phyloP scores from a whole-genome alignment of 2,113 vertebrate genomes.

The Phylloscopus trochilus region DNA sequence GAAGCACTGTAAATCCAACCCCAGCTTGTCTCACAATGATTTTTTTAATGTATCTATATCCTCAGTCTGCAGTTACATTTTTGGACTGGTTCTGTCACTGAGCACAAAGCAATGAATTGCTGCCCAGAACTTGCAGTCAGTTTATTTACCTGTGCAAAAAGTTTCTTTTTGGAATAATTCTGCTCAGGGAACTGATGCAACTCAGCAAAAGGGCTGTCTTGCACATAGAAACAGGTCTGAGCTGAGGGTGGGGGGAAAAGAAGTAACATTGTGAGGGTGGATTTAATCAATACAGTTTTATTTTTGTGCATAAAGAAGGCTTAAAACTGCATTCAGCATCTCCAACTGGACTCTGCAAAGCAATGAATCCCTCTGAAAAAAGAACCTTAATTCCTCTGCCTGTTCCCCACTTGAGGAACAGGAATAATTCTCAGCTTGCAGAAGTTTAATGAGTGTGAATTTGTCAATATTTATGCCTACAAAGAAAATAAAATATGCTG shows the following conservation, averaged over 20 bases:
- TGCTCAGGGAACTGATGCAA: background rate
- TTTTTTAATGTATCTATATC: background rate
- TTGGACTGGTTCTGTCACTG: background rate
- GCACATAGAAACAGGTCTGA: background rate
- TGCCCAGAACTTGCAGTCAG: background rate
- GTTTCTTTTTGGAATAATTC: background rate
- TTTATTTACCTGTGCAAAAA: background rate
- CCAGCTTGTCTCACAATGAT: background rate
- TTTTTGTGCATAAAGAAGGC: background rate
- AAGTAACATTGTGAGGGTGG: background rate
- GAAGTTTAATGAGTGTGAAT: conserved; percentile 48
- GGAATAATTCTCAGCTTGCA: conserved; percentile 32
- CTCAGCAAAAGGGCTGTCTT: background rate
- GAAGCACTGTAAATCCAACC: background rate
- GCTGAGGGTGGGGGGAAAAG: background rate
- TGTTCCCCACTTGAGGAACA: background rate
- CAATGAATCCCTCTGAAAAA: background rate
- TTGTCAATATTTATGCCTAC: conserved; percentile 60
- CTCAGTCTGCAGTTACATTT: background rate
- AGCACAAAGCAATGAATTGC: background rate
- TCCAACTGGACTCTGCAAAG: background rate
- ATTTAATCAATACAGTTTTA: background rate
- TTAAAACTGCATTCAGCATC: background rate
- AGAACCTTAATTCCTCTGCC: background rate
- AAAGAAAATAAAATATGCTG: conserved; percentile 60